Conservation (phyloP, 2,888 invertebrate species). For the Beris morrisii region DNA sequence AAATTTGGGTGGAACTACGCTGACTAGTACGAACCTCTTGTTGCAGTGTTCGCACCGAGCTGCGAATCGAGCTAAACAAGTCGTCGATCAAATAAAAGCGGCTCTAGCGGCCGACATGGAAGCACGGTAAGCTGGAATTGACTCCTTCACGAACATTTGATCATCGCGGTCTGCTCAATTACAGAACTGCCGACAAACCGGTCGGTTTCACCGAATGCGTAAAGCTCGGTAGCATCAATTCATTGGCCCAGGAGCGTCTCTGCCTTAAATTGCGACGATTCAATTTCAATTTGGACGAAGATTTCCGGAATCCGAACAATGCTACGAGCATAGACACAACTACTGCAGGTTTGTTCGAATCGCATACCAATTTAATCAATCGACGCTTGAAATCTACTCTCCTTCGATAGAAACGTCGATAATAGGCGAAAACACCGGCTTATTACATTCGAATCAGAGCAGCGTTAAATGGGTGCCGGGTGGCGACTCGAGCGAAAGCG, state of each 20-base stretch:
- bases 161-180: not conserved
- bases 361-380: no score
- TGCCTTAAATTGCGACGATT: constrained; percentile 45
- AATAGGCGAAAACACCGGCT: constrained; percentile 22
- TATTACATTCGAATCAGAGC: constrained; percentile 31
- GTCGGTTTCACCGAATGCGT: constrained; percentile 46
- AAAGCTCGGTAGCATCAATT: constrained; percentile 44
- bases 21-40: constrained; percentile 66
- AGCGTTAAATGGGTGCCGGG: constrained; percentile 42
- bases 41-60: constrained; percentile 70
- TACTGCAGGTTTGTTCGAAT: no score
- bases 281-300: constrained; percentile 39
- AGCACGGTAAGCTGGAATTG: constrained; percentile 22
- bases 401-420: constrained; percentile 35
- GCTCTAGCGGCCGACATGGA: constrained; percentile 63
- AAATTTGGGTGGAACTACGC: constrained; percentile 75
- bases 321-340: no score
- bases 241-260: constrained; percentile 45
- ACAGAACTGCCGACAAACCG: constrained; percentile 13
- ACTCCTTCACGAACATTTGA: not conserved
- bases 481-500: constrained; percentile 22
- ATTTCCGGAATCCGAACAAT: constrained; percentile 34
- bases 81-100: constrained; percentile 72
- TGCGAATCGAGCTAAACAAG: constrained; percentile 65
- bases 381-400: not conserved